These are phyloP conservation scores for Cathartes aura DNA, from an alignment of 2,113 vertebrate genomes.

Conservation along the genomic window DNA sequence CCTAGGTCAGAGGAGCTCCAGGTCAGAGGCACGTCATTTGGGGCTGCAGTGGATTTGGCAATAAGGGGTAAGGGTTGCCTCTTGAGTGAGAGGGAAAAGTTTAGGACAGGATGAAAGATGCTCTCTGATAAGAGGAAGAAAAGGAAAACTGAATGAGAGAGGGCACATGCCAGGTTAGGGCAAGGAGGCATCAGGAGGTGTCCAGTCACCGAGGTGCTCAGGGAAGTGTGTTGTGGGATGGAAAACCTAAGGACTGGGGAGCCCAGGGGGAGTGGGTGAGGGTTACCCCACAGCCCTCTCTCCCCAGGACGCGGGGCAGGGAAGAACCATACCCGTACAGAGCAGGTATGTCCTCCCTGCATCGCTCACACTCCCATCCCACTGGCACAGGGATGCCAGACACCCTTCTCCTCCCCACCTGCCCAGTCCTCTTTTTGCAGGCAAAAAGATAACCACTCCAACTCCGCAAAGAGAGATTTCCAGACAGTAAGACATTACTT, in stretches of 20 bases:
- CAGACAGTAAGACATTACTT: neutral
- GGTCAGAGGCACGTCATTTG: neutral
- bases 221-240: neutral
- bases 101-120: neutral
- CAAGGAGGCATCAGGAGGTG: neutral
- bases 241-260: neutral
- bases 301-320: neutral
- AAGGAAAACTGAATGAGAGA: neutral
- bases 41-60: neutral
- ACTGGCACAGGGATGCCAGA: neutral
- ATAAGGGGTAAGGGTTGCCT: neutral
- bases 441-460: neutral
- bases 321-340: accelerated
- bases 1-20: neutral
- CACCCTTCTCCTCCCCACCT: neutral
- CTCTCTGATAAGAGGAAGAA: neutral
- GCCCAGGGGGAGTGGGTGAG: neutral
- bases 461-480: neutral
- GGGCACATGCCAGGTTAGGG: neutral
- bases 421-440: neutral
- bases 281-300: neutral
- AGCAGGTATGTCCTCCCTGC: neutral
- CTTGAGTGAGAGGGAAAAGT: neutral
- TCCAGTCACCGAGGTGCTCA: neutral
- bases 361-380: neutral